phyloP scores from a whole-genome alignment of 2,888 invertebrate species.

The Congeria kusceri region DNA sequence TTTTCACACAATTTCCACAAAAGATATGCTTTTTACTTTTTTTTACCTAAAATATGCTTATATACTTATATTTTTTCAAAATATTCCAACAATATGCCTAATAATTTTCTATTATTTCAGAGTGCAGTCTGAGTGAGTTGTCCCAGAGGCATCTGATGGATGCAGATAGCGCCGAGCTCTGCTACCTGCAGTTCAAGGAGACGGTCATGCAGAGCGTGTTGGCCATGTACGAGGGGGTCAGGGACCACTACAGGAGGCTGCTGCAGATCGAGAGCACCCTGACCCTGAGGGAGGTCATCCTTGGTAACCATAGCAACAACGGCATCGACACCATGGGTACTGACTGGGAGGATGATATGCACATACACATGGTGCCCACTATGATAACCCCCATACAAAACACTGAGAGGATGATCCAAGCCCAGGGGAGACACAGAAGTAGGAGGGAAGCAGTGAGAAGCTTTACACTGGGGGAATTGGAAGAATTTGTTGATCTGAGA shows the following conservation, averaged over 20 bases:
- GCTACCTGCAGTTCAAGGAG: slow-evolving; percentile 39
- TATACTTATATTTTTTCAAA: too few species aligned
- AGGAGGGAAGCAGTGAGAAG: too few species aligned
- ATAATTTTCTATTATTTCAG: slow-evolving; percentile 22
- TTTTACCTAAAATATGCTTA: too few species aligned
- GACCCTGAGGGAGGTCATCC: slow-evolving; percentile 32
- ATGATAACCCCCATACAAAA: slow-evolving; percentile 38
- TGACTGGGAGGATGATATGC: slow-evolving; percentile 2
- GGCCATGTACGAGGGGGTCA: slow-evolving; percentile 42
- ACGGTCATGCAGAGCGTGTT: slow-evolving; percentile 18
- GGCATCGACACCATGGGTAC: background rate
- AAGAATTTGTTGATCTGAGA: too few species aligned
- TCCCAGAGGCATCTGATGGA: slow-evolving; percentile 2
- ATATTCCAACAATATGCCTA: too few species aligned
- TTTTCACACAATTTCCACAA: too few species aligned
- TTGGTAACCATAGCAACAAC: background rate
- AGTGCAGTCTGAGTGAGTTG: slow-evolving; percentile 25
- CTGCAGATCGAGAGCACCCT: slow-evolving; percentile 39
- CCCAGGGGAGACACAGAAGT: too few species aligned
- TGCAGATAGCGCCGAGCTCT: slow-evolving; percentile 7
- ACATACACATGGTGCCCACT: slow-evolving; percentile 39
- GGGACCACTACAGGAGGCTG: slow-evolving; percentile 35
- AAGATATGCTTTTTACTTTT: too few species aligned
- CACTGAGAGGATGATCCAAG: background rate
- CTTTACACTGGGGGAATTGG: too few species aligned